Evolutionary conservation across 2,797 vertebrate species (phyloP), one percentile per base, ranked within the genome.

Genomic region (Gorsachius magnificus): DNA sequence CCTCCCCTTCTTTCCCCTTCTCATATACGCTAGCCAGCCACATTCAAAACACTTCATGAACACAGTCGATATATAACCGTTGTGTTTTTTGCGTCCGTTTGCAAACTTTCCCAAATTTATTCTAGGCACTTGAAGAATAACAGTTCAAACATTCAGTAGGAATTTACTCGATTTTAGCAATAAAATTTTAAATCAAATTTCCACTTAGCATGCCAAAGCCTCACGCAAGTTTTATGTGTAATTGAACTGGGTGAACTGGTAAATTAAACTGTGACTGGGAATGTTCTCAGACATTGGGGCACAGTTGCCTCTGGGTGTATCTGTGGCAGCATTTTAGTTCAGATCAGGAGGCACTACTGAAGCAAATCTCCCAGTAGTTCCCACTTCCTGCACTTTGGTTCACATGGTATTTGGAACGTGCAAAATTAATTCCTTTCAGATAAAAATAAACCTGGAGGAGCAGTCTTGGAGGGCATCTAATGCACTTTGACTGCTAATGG

Each of bases 361-460:
- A 92, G 53, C 26, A 96, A 92, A 92, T 85, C 31, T 95, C 87
- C 68, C 65, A 89, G 72, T 26, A 65, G 79, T 68, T 93, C 76
- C 87, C 72, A 61, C 75, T 95, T 93, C 84, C 82, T 92, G 72
- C 69, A 71, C 92, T 95, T 97, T 78, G 61, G 35, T 89, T 94
- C 94, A 89, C 84, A 96, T 94, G 68, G 61, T 35, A 77, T 81
- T 92, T 80, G 76, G 92, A 96, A 96, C 83, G 89, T 91, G 84
- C 48, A 92, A 96, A 96, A 93, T 75, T 2, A 89, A 96, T 91
- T 95, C 84, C 82, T 94, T 91, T 89, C 57, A 93, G 94, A 95
- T 83, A 96, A 96, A 97, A 96, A 94, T 96, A 96, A 94, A 96
- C 64, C 76, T 91, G 41, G 50, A 91, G 79, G 17, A 74, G 26